Base-by-base conservation (phyloP, 2,113 vertebrate species). In the Rhabdornis inornatus region DNA sequence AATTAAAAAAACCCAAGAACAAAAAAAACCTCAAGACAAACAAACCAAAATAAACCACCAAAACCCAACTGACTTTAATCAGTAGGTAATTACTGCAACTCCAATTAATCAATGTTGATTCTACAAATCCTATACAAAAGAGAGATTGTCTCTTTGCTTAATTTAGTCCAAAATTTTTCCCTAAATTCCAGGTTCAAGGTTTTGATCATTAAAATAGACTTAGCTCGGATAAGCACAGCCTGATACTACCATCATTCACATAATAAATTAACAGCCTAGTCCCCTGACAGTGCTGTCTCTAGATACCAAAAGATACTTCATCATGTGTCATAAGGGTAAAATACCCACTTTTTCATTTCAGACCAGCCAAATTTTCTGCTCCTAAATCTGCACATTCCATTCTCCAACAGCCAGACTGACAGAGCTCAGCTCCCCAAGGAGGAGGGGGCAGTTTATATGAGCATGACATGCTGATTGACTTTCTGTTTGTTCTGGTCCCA, bases 291-390 rank as follows among this genome's bases (percentile, higher is more conserved):
- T n/a, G 40, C 83, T 93, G 85, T 89, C 76, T 92, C 88, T 83
- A 89, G 88, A 81, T 63, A 78, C 71, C 71, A 96, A 96, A 94
- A 95, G 88, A 95, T 78, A 74, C 76, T 96, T 70, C 49, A 83
- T 94, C 88, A 89, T 60, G 37, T 93, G 85, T 83, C 85, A 90
- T 25, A 81, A 87, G 75, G 72, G 31, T 68, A 82, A 93, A 96
- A 63, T 20, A 89, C 24, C 76, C 40, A 42, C 60, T 92, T 89
- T 76, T 93, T 93, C 60, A 86, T 61, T 65, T 83, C 56, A 86
- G 31, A 64, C 13, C 45, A 86, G 82, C 25, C 42, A 61, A 17
- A 0, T 92, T 78, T 75, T 28, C 22, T 44, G 19, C 57, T 78
- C 40, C 37, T 53, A 30, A 64, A 77, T 69, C 64, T 5, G 4